Conservation (phyloP, 35 echinoderm and acorn worm genomes). For the Ptychodera flava region DNA sequence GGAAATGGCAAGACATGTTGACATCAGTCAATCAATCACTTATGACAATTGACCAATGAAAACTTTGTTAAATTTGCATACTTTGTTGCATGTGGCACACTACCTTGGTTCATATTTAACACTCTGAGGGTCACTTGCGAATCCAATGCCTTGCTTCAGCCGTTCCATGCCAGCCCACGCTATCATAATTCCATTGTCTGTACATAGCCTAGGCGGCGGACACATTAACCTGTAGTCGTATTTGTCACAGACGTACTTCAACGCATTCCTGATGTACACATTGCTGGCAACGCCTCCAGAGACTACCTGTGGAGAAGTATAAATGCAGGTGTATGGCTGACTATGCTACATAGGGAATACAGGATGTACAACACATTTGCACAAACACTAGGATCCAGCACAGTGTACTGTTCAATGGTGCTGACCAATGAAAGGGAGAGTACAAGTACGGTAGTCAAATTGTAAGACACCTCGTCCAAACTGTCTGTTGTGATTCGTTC, state of each 20-base stretch:
- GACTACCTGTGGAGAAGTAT: conserved; percentile 58
- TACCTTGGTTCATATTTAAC: conserved; percentile 94
- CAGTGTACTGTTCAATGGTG: too few species aligned
- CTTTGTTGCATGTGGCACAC: background rate
- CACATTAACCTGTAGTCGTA: conserved; percentile 67
- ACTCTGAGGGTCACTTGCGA: conserved; percentile 64
- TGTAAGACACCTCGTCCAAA: too few species aligned
- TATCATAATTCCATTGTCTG: conserved; percentile 98
- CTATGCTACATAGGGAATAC: too few species aligned
- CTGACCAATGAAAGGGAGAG: too few species aligned
- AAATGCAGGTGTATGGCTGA: background rate
- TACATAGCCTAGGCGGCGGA: conserved; percentile 75
- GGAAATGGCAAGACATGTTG: too few species aligned
- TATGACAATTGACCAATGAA: too few species aligned
- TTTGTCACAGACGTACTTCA: conserved; percentile 36
- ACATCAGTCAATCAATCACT: too few species aligned
- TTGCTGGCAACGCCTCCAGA: conserved; percentile 97
- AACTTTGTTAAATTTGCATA: too few species aligned
- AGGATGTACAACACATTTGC: too few species aligned
- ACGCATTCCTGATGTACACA: conserved; percentile 64
- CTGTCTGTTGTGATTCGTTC: too few species aligned
- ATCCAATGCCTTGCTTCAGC: conserved; percentile 64
- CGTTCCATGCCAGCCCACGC: conserved; percentile 97
- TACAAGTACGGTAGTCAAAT: too few species aligned
- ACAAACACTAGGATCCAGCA: too few species aligned